phyloP scores from a whole-genome alignment of 1,140 invertebrate genomes.

The Drosophila santomea region DNA sequence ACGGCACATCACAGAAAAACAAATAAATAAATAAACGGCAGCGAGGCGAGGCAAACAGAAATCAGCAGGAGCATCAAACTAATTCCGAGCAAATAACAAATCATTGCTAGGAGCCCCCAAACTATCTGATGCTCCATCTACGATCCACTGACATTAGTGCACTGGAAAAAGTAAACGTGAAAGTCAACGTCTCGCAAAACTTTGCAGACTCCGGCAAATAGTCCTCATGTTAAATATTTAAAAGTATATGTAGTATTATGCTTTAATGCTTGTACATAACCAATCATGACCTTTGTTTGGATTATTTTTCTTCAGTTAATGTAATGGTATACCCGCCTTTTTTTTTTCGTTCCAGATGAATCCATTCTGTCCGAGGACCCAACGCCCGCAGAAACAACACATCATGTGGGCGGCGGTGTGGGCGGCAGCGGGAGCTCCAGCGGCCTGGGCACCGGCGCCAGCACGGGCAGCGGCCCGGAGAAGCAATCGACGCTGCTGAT shows the following conservation, averaged over 20 bases:
- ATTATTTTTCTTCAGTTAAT: neutral
- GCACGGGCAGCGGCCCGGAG: conserved; percentile 76
- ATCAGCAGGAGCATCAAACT: conserved; percentile 56
- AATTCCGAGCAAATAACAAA: conserved; percentile 81
- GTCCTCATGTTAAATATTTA: too few relatives aligned
- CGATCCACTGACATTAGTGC: conserved; percentile 10
- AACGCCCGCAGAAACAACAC: conserved; percentile 84
- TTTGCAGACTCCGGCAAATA: too few relatives aligned
- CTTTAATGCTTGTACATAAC: too few relatives aligned
- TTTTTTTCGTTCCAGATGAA: conserved; percentile 65
- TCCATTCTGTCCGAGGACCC: conserved; percentile 84
- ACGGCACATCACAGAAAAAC: conserved; percentile 36
- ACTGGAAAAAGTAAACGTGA: conserved; percentile 3
- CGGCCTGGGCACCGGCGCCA: conserved; percentile 70
- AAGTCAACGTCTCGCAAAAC: too few relatives aligned
- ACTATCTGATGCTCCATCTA: conserved; percentile 50
- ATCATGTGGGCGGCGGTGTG: conserved; percentile 67
- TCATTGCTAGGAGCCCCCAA: conserved; percentile 45
- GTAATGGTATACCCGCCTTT: neutral
- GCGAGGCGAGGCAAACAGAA: conserved; percentile 33
- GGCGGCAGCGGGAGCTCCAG: conserved; percentile 45
- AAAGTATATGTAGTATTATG: too few relatives aligned
- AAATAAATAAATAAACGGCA: conserved; percentile 40
- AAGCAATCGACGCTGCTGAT: conserved; percentile 84
- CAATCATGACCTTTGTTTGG: too few relatives aligned